phyloP scores from a whole-genome alignment of 2,888 invertebrate species.

The Koerneria pararmatus region DNA sequence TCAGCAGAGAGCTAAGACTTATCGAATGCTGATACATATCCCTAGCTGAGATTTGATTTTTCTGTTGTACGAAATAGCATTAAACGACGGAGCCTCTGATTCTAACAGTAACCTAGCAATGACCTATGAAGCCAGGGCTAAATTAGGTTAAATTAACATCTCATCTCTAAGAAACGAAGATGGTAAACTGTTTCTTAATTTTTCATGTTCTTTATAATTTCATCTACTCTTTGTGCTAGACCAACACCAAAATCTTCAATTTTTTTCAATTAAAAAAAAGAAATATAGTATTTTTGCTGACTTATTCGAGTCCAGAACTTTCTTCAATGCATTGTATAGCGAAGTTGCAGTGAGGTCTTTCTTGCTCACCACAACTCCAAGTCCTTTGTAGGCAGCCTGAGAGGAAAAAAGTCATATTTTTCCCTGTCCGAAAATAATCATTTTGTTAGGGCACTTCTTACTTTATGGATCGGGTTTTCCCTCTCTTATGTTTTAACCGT shows the following conservation, averaged over 20 bases:
- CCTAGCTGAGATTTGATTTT: no score
- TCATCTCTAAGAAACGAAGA: not conserved
- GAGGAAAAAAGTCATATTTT: not conserved
- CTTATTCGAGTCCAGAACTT: conserved; percentile 46
- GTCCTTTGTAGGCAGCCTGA: conserved; percentile 33
- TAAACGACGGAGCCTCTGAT: no score
- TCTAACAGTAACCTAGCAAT: no score
- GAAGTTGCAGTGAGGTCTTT: conserved; percentile 35
- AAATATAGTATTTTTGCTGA: conserved; percentile 19
- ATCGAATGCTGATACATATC: no score
- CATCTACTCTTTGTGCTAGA: conserved; percentile 19
- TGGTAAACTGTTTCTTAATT: not conserved
- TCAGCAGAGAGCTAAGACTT: no score
- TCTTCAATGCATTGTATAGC: conserved; percentile 42
- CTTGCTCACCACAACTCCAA: conserved; percentile 48
- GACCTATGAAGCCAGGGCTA: no score
- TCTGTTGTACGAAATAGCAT: no score
- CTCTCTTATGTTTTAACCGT: no score
- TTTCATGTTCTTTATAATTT: not conserved
- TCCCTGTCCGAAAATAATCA: not conserved
- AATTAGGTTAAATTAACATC: no score
- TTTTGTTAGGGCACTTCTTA: not conserved
- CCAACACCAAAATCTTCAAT: not conserved
- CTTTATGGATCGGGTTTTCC: not conserved
- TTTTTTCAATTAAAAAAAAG: not conserved